Percentiles rank a stretch among this genome's conserved stretches.
phyloP scores from a whole-genome alignment of 2,888 invertebrate species.

The Morpho helenor region DNA sequence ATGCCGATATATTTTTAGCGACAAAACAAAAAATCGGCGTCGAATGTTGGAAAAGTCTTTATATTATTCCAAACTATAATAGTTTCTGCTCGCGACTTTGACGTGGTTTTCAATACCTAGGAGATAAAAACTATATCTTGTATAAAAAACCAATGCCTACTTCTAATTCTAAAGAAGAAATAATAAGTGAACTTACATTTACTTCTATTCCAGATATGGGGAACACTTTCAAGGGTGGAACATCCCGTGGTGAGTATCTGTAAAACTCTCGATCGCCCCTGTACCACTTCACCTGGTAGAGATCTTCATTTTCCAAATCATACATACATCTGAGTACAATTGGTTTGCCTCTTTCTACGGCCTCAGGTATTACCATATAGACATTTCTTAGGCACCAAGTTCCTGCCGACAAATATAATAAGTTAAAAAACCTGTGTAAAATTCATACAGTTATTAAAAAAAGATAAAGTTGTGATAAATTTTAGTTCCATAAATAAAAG shows the following conservation, averaged over 20 bases:
- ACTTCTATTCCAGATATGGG: constrained; percentile 80
- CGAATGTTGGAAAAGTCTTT: no score
- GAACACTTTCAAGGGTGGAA: constrained; percentile 82
- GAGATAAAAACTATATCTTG: no score
- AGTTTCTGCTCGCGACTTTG: no score
- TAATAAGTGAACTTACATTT: constrained; percentile 64
- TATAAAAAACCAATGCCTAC: no score
- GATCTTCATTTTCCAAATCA: constrained; percentile 82
- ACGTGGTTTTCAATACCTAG: no score
- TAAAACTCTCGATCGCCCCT: constrained; percentile 82
- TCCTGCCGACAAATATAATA: constrained; percentile 36
- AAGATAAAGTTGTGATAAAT: no score
- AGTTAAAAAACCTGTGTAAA: neutral
- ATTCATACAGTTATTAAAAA: neutral
- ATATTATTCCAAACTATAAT: no score
- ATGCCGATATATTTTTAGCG: no score
- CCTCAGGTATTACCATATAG: constrained; percentile 81
- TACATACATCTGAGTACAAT: constrained; percentile 82
- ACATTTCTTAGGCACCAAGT: constrained; percentile 80
- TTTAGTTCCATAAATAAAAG: no score
- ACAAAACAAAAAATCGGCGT: no score
- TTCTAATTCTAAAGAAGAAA: neutral
- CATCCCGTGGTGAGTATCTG: constrained; percentile 81
- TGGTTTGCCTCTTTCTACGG: constrained; percentile 81
- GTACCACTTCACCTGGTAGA: constrained; percentile 86